Evolutionary conservation across 2,113 vertebrate genomes (phyloP).

Genomic region (Pionites leucogaster): DNA sequence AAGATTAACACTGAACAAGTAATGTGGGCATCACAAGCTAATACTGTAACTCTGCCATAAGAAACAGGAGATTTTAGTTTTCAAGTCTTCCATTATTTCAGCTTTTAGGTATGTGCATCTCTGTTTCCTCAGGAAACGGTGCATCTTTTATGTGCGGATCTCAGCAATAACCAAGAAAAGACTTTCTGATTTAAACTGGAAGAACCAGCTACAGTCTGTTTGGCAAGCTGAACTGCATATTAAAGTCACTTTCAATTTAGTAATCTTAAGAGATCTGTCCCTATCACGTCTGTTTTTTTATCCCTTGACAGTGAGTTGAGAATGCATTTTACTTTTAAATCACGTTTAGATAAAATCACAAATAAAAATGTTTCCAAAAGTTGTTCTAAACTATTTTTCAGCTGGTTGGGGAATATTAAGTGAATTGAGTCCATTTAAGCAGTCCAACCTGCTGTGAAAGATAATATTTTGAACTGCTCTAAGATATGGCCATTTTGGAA

Average conservation of each 20-base stretch:
- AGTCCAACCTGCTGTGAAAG: not conserved
- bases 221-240: not conserved
- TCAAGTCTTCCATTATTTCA: conserved; percentile 23
- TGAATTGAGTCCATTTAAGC: not conserved
- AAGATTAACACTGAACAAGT: not conserved
- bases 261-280: conserved; percentile 19
- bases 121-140: not conserved
- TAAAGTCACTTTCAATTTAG: conserved; percentile 55
- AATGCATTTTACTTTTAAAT: not conserved
- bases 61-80: conserved; percentile 27
- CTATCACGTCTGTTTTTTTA: not conserved
- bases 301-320: not conserved
- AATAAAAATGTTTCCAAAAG: not conserved
- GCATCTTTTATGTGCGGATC: conserved; percentile 32
- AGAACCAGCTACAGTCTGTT: conserved; percentile 32
- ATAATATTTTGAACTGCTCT: not conserved
- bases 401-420: not conserved
- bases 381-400: not conserved
- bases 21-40: not conserved
- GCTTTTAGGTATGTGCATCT: not conserved
- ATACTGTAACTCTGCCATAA: not conserved
- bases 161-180: conserved; percentile 40
- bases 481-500: not conserved
- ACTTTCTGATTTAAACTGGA: conserved; percentile 42
- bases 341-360: not conserved